Conservation (phyloP, 2,797 vertebrate genomes). For the Acanthurus leucopareius region DNA sequence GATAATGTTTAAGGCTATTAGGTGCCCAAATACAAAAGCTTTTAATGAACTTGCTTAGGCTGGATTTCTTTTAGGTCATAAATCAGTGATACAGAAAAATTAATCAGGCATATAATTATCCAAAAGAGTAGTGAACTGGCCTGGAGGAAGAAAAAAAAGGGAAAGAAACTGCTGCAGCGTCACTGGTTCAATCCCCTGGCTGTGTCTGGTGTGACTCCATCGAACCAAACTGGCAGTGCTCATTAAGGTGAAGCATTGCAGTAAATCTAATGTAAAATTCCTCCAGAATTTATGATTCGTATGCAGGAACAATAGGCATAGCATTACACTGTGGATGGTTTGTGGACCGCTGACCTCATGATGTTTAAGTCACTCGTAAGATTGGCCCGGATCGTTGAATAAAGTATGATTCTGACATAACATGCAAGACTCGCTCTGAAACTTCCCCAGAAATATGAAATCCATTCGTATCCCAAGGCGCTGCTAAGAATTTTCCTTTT, state of each 20-base stretch:
- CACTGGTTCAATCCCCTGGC: constrained; percentile 26
- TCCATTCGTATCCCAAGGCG: constrained; percentile 59
- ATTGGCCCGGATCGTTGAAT: constrained; percentile 49
- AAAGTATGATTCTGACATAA: constrained; percentile 54
- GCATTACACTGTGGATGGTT: constrained; percentile 6
- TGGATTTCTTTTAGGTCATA: constrained; percentile 48
- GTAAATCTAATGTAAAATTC: constrained; percentile 34
- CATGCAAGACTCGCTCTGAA: constrained; percentile 47
- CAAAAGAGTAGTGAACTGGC: constrained; percentile 45
- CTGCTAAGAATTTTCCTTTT: constrained; percentile 51
- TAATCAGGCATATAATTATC: constrained; percentile 51
- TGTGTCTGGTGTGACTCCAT: constrained; percentile 32
- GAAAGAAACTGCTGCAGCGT: neutral
- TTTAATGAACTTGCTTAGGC: constrained; percentile 47
- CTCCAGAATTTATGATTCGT: constrained; percentile 10
- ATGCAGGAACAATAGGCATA: constrained; percentile 28
- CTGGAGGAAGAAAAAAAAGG: neutral
- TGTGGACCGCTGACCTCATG: constrained; percentile 42
- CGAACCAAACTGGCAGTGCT: constrained; percentile 24
- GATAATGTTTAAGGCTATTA: constrained; percentile 43
- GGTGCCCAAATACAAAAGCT: constrained; percentile 30
- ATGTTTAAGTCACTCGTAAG: constrained; percentile 52
- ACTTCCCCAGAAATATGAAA: constrained; percentile 57
- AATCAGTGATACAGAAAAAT: constrained; percentile 53
- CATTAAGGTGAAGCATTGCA: constrained; percentile 26